phyloP scores from a whole-genome alignment of 2,888 invertebrate genomes.

The Tenodera sinensis region DNA sequence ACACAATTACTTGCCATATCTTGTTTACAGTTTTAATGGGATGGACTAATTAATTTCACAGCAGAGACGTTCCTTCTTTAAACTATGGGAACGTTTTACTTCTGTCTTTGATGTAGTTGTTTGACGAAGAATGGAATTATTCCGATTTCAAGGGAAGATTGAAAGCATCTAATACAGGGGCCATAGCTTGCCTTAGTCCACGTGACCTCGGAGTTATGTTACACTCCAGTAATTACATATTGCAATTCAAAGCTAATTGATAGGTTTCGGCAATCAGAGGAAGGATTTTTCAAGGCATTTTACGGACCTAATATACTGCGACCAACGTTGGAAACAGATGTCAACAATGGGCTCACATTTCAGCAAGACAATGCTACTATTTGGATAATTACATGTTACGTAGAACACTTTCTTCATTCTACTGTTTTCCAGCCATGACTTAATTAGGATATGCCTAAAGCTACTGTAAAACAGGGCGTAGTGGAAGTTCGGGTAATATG shows the following conservation, averaged over 20 bases:
- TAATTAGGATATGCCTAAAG: no score
- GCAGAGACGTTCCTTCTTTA: no score
- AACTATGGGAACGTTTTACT: no score
- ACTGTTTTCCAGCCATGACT: no score
- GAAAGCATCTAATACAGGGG: background rate
- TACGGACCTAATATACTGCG: background rate
- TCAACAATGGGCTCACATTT: background rate
- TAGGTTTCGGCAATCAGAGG: background rate
- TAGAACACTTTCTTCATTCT: no score
- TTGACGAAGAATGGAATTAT: background rate
- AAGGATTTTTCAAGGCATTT: background rate
- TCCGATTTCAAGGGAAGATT: background rate
- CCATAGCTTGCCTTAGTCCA: background rate
- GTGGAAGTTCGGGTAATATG: no score
- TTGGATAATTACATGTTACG: no score
- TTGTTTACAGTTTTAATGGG: no score
- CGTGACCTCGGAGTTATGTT: background rate
- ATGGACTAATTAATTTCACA: no score
- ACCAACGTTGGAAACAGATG: background rate
- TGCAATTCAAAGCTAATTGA: background rate
- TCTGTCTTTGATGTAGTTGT: no score
- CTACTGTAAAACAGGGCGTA: no score
- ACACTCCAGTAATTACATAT: background rate
- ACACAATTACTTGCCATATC: no score
- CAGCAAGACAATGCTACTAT: background rate